Base-by-base conservation (phyloP, 2,113 vertebrate species). In the Stegostoma tigrinum region DNA sequence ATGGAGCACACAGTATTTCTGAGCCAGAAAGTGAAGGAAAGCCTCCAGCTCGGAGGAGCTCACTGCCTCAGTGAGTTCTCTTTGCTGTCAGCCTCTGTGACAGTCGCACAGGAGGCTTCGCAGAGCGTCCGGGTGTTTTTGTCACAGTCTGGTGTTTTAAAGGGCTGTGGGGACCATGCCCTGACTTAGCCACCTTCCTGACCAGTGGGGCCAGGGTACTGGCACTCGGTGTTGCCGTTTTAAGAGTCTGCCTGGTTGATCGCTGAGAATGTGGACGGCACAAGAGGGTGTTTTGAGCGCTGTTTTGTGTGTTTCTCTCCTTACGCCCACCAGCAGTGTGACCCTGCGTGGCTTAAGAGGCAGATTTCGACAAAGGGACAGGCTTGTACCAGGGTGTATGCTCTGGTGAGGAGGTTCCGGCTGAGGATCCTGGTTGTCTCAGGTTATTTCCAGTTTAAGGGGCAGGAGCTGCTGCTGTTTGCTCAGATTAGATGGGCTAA, bases 181-280 rank as follows among this genome's bases (percentile, higher is more conserved):
- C 75, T 78, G n/a, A 2, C 75, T n/a, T 6, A 5, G 6, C 0
- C 80, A 0, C 38, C 38, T 21, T 38, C 80, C 80, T 24, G 80
- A 45, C 23, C 17, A 1, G 5, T 19, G 86, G 55, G 5, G 55
- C 10, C 55, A 61, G 55, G 4, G 45, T 8, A 10, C 27, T 34
- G 1, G 55, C 5, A 30, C 15, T 3, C 14, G 12, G 14, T 5
- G 66, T 10, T n/a, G 64, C 96, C 96, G 94, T 95, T 97, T 97
- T 97, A 97, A 97, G 96, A 96, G 96, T 80, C 96, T 0, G 27
- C 17, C 2, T 45, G 5, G 67, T 52, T 30, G 96, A 83, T 64
- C 17, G 89, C 38, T 27, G 96, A 91, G 55, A 85, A 95, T 89
- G 68, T 90, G 96, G 93, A 17, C 52, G 96, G 89, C 38, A 0